Evolutionary conservation across 2,888 invertebrate genomes (phyloP).

Genomic region (Endomychus coccineus): DNA sequence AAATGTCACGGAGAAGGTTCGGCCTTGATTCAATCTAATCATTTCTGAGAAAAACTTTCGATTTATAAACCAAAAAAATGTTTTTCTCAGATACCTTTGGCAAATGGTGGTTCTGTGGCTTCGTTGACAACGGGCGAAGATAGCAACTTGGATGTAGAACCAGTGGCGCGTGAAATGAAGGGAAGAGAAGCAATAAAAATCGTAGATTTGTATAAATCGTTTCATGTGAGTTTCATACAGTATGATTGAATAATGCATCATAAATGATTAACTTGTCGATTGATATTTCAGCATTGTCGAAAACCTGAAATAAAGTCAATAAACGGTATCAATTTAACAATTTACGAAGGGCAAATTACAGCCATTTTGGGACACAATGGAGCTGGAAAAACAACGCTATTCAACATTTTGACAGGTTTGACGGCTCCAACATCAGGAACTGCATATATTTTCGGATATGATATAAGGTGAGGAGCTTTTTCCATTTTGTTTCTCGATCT

Average conservation of each 20-base stretch:
- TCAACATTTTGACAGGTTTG: slow-evolving; percentile 79
- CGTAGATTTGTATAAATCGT: slow-evolving; percentile 65
- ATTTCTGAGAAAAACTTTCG: background rate
- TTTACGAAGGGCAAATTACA: slow-evolving; percentile 82
- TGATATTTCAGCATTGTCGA: slow-evolving; percentile 57
- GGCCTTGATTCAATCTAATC: no score
- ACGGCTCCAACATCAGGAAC: slow-evolving; percentile 67
- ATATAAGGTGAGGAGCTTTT: slow-evolving; percentile 51
- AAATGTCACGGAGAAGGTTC: no score
- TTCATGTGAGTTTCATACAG: slow-evolving; percentile 42
- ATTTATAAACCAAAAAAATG: slow-evolving; percentile 23
- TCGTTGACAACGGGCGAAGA: slow-evolving; percentile 47
- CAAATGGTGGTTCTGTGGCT: slow-evolving; percentile 42
- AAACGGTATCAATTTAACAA: slow-evolving; percentile 70
- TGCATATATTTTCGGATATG: slow-evolving; percentile 67
- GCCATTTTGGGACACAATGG: slow-evolving; percentile 82
- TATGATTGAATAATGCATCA: background rate
- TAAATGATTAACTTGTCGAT: background rate
- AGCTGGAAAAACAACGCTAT: slow-evolving; percentile 79
- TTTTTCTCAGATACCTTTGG: no score
- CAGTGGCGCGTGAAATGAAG: slow-evolving; percentile 62
- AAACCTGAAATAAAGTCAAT: slow-evolving; percentile 64
- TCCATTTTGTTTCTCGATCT: background rate
- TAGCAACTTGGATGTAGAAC: slow-evolving; percentile 60
- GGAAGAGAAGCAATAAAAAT: slow-evolving; percentile 70